Conservation (phyloP, 2,113 vertebrate genomes). For the Nerophis lumbriciformis region DNA sequence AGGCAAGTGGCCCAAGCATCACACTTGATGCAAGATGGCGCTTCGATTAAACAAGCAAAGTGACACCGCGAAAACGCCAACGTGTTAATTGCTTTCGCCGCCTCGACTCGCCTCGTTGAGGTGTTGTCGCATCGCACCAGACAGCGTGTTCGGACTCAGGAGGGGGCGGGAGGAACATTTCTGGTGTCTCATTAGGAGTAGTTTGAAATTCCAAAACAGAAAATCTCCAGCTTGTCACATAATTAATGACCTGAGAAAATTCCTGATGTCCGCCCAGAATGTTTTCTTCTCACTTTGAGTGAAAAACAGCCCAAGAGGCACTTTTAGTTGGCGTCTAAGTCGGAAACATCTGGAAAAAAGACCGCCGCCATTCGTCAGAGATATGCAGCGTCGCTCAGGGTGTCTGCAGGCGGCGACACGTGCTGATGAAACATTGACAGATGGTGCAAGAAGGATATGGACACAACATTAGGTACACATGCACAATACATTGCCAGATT, state of each 20-base stretch:
- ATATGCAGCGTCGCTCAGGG: conserved; percentile 2
- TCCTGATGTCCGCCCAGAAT: neutral
- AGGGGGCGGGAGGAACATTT: conserved; percentile 3
- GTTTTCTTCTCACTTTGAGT: conserved; percentile 6
- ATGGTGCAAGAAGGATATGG: conserved; percentile 5
- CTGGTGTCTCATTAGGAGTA: conserved; percentile 41
- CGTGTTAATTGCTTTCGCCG: conserved; percentile 56
- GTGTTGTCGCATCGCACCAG: neutral
- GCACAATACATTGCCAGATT: neutral
- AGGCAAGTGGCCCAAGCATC: conserved; percentile 10
- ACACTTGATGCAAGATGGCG: conserved; percentile 12
- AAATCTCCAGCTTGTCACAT: neutral
- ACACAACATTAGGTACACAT: neutral
- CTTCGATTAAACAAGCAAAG: conserved; percentile 27
- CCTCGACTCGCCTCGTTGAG: conserved; percentile 33
- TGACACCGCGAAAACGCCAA: conserved; percentile 34
- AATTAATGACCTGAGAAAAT: conserved; percentile 17
- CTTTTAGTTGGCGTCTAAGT: neutral
- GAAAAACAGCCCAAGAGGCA: neutral
- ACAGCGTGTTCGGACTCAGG: conserved; percentile 12
- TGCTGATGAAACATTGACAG: conserved; percentile 30
- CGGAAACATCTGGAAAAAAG: conserved; percentile 17
- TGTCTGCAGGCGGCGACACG: conserved; percentile 6
- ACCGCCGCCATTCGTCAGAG: conserved; percentile 9
- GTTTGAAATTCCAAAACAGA: conserved; percentile 20